These are phyloP conservation scores for Entosphenus tridentatus DNA, from an alignment of 2,113 vertebrate species.

Conservation along the genomic window DNA sequence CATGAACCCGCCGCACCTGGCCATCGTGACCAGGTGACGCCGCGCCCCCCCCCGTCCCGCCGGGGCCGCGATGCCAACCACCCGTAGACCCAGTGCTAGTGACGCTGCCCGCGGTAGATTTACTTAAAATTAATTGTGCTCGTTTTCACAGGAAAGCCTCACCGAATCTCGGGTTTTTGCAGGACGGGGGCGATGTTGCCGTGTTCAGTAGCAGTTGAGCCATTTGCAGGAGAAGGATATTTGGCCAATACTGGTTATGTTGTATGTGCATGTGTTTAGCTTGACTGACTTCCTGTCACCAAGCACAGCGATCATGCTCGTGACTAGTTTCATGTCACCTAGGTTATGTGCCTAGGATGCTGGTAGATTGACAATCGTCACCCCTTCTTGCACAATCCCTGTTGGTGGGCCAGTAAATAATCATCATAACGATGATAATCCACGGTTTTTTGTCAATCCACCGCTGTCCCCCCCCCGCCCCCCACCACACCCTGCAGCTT, in stretches of 20 bases:
- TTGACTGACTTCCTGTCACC: no score
- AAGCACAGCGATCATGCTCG: neutral
- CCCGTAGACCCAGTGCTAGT: no score
- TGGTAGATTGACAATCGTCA: neutral
- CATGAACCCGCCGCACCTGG: constrained; percentile 93
- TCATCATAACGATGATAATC: neutral
- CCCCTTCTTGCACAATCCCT: neutral
- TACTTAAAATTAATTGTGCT: neutral
- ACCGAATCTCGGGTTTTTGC: no score
- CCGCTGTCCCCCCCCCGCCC: neutral
- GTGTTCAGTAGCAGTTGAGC: no score
- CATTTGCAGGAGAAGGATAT: no score
- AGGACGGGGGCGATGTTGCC: no score
- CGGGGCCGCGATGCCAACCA: no score
- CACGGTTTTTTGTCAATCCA: neutral
- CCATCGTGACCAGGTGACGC: constrained; percentile 88
- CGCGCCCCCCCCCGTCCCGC: no score
- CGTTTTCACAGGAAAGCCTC: neutral
- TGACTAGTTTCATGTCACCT: neutral
- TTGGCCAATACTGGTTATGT: no score
- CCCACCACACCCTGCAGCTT: constrained; percentile 28
- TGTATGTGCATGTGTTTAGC: no score
- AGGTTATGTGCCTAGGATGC: constrained; percentile 6
- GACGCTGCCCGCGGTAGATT: neutral
- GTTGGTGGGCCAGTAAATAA: neutral